phyloP scores from a whole-genome alignment of 1,140 invertebrate species.

The Drosophila azteca region DNA sequence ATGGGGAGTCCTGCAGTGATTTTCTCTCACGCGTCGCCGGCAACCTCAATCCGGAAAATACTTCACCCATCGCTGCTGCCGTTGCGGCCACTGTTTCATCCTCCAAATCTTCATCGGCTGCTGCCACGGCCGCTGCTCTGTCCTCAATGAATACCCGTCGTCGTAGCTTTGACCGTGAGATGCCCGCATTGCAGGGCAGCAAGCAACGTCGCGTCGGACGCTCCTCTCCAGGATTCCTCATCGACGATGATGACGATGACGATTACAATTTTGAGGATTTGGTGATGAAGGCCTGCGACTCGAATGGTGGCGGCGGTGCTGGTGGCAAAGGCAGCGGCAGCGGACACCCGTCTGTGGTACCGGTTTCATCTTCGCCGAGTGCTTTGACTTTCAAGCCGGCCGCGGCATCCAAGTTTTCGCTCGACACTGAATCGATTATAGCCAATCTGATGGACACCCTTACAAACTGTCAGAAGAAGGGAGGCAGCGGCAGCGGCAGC shows the following conservation, averaged over 20 bases:
- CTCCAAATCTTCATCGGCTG: not conserved
- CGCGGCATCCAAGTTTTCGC: conserved; percentile 79
- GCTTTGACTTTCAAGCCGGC: conserved; percentile 76
- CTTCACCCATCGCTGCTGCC: not conserved
- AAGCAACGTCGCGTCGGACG: conserved; percentile 26
- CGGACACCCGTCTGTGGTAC: conserved; percentile 22
- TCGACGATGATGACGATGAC: conserved; percentile 84
- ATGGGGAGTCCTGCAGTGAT: conserved; percentile 63
- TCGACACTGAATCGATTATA: conserved; percentile 87
- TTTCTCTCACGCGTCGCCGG: conserved; percentile 52
- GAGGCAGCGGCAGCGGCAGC: too few species aligned
- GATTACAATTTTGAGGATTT: conserved; percentile 89
- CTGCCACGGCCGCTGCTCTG: not conserved
- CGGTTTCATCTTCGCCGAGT: conserved; percentile 51
- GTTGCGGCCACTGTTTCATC: not conserved
- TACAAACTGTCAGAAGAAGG: conserved; percentile 54
- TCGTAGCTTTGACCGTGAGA: conserved; percentile 22
- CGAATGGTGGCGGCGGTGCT: conserved; percentile 40
- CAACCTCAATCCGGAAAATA: conserved; percentile 3
- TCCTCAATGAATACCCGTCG: conserved; percentile 9
- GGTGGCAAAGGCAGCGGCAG: not conserved
- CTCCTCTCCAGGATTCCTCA: conserved; percentile 64
- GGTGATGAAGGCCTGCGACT: conserved; percentile 84
- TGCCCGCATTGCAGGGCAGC: not conserved
- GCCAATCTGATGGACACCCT: conserved; percentile 87